phyloP scores from a whole-genome alignment of 2,113 vertebrate genomes.

The Porphyrio hochstetteri region DNA sequence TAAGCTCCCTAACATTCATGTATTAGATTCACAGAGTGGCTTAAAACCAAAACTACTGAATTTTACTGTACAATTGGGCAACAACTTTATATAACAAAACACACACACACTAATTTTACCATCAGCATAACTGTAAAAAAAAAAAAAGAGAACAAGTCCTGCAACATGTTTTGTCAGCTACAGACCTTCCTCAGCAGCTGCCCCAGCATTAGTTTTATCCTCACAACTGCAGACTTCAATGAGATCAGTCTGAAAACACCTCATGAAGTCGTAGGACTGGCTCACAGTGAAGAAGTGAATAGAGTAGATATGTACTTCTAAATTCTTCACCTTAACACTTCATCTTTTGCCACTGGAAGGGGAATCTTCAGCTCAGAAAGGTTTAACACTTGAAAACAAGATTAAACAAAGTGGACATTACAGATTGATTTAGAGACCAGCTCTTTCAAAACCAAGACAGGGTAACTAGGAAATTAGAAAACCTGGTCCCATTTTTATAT shows the following conservation, averaged over 20 bases:
- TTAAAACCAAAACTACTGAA: neutral
- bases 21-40: neutral
- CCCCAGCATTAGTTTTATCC: neutral
- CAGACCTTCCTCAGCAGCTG: neutral
- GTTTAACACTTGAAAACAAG: neutral
- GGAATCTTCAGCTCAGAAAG: neutral
- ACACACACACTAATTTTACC: neutral
- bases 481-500: conserved; percentile 27
- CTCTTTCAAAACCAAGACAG: conserved; percentile 17
- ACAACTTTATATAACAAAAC: neutral
- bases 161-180: neutral
- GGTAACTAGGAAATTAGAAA: neutral
- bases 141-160: neutral
- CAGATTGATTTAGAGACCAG: conserved; percentile 40
- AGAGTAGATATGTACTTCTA: neutral
- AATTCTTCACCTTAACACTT: neutral
- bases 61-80: neutral
- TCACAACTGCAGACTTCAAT: neutral
- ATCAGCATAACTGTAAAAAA: neutral
- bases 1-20: neutral
- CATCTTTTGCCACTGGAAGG: neutral
- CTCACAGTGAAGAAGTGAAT: neutral
- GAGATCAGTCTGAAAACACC: neutral
- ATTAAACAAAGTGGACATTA: neutral
- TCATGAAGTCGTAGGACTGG: neutral